A percentile compares a stretch with the other conserved stretches of the same genome.
phyloP scores from a whole-genome alignment of 2,888 invertebrate genomes.

The Euclidia mi region DNA sequence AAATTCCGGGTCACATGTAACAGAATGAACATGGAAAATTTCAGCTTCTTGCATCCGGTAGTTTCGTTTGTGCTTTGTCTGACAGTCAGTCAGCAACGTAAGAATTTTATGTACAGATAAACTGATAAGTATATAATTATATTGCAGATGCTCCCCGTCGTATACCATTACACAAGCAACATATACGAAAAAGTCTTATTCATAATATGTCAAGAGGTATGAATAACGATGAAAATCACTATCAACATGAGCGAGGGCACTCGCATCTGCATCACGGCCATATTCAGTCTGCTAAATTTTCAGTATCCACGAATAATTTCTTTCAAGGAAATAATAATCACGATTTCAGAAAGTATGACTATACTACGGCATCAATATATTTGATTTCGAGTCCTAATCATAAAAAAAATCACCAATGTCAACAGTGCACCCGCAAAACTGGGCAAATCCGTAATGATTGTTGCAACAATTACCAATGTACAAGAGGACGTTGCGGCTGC shows the following conservation, averaged over 20 bases:
- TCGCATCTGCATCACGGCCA: constrained; percentile 72
- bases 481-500: constrained; percentile 54
- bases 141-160: constrained; percentile 67
- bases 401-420: constrained; percentile 55
- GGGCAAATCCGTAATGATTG: constrained; percentile 22
- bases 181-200: constrained; percentile 52
- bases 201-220: constrained; percentile 54
- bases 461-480: constrained; percentile 55
- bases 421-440: constrained; percentile 67
- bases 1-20: too few species aligned
- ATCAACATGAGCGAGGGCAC: constrained; percentile 69
- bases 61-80: too few species aligned
- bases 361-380: constrained; percentile 46
- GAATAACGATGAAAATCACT: constrained; percentile 51
- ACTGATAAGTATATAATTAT: background rate
- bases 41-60: too few species aligned
- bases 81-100: too few species aligned
- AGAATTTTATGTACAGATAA: too few species aligned
- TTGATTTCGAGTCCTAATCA: constrained; percentile 48
- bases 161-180: constrained; percentile 44
- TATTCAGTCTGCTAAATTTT: constrained; percentile 35
- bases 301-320: constrained; percentile 27
- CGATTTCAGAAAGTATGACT: constrained; percentile 63
- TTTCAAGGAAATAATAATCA: constrained; percentile 44
- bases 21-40: too few species aligned